A percentile compares a stretch with the other conserved stretches of the same genome.
These are phyloP conservation scores for Phodopus roborovskii DNA, from an alignment of 2,113 vertebrate species.

Conservation along the genomic window DNA sequence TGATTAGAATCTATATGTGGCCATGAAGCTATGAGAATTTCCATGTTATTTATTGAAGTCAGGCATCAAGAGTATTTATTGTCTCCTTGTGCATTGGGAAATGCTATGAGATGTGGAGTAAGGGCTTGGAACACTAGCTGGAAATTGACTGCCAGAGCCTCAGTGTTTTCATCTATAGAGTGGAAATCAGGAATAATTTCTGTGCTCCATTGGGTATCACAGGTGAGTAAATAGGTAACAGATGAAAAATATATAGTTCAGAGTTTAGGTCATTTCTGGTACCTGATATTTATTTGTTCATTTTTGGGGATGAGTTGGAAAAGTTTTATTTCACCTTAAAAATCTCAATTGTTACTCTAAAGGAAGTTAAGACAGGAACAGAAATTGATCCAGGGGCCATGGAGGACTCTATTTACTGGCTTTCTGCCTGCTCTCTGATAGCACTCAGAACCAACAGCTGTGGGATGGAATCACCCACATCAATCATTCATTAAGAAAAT, in stretches of 20 bases:
- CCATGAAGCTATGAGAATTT: neutral
- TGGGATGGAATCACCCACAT: neutral
- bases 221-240: neutral
- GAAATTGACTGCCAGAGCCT: neutral
- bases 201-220: neutral
- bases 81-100: accelerated
- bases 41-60: neutral
- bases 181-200: neutral
- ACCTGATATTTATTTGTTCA: neutral
- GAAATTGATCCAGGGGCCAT: neutral
- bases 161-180: conserved; percentile 33
- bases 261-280: neutral
- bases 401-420: neutral
- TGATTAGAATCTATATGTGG: neutral
- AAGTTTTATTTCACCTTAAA: neutral
- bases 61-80: neutral
- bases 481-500: neutral
- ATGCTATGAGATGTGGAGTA: neutral
- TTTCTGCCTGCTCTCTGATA: neutral
- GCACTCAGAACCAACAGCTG: neutral
- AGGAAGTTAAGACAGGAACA: neutral
- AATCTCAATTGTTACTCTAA: neutral
- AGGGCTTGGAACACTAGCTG: neutral
- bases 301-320: neutral
- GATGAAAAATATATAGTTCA: neutral